Percentiles rank a stretch among this genome's conserved stretches.
These are phyloP conservation scores for Amblyteles armatorius DNA, from an alignment of 2,888 invertebrate genomes.

Conservation along the genomic window DNA sequence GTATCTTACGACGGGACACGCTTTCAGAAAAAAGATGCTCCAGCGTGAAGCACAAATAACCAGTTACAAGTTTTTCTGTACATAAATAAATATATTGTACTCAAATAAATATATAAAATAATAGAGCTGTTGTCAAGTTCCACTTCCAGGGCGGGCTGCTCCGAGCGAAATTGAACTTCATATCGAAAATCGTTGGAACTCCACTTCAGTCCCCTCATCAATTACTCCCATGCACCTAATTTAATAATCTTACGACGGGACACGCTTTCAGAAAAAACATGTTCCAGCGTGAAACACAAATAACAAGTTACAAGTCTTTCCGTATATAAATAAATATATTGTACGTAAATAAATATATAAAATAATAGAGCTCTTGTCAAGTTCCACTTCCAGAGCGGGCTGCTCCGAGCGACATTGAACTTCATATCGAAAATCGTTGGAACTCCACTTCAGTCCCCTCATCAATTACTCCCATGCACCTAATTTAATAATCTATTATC, in stretches of 20 bases:
- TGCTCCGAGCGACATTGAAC: not conserved
- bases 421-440: not conserved
- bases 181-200: not conserved
- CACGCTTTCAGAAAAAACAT: too few species aligned
- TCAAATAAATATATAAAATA: not conserved
- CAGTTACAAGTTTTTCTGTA: too few species aligned
- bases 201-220: not conserved
- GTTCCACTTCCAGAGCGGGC: not conserved
- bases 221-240: conserved; percentile 17
- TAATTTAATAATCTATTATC: conserved; percentile 51
- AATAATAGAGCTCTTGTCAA: not conserved
- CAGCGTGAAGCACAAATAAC: too few species aligned
- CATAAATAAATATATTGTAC: not conserved
- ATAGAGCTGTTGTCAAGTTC: not conserved
- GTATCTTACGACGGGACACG: too few species aligned
- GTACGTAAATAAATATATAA: not conserved
- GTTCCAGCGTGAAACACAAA: too few species aligned
- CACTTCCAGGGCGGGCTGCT: not conserved
- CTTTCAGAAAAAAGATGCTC: too few species aligned
- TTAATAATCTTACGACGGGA: too few species aligned
- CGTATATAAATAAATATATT: not conserved
- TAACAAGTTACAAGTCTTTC: too few species aligned
- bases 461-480: not conserved
- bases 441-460: not conserved
- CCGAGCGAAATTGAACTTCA: not conserved